Conservation (phyloP, 2,797 vertebrate species). For the Pipistrellus kuhlii region DNA sequence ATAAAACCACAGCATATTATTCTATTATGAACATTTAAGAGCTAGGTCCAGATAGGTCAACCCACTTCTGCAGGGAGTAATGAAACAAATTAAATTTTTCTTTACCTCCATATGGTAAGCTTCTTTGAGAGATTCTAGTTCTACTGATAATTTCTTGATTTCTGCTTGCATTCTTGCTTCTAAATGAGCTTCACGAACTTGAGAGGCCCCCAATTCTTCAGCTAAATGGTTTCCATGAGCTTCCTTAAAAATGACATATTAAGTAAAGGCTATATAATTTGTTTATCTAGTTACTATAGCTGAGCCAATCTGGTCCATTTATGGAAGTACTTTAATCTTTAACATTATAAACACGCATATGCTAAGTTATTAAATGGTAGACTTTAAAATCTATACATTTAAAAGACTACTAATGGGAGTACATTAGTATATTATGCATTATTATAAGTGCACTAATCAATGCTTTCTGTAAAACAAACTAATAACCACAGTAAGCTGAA, state of each 20-base stretch:
- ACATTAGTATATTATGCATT: not conserved
- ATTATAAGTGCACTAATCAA: conserved; percentile 24
- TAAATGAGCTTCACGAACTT: conserved; percentile 87
- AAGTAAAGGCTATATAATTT: conserved; percentile 36
- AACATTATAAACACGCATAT: conserved; percentile 12
- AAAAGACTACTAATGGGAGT: conserved; percentile 12
- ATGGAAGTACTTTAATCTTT: conserved; percentile 37
- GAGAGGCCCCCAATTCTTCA: conserved; percentile 89
- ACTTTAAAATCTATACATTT: conserved; percentile 63
- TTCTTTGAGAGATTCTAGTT: conserved; percentile 88
- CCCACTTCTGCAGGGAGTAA: not conserved
- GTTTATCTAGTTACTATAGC: conserved; percentile 30
- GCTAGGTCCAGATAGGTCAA: conserved; percentile 27
- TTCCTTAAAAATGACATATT: conserved; percentile 85
- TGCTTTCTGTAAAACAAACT: conserved; percentile 57
- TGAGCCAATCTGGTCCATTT: conserved; percentile 37
- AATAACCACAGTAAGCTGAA: conserved; percentile 35
- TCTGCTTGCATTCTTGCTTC: conserved; percentile 86
- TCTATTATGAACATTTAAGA: conserved; percentile 49
- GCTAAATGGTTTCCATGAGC: conserved; percentile 84
- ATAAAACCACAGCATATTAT: not conserved
- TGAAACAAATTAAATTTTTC: conserved; percentile 21
- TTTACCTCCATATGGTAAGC: conserved; percentile 88
- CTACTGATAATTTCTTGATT: conserved; percentile 86
- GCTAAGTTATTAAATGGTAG: conserved; percentile 38